A percentile compares a stretch with the other conserved stretches of the same genome.
Conservation (phyloP, 2,797 vertebrate genomes). For the Nyctibius grandis region DNA sequence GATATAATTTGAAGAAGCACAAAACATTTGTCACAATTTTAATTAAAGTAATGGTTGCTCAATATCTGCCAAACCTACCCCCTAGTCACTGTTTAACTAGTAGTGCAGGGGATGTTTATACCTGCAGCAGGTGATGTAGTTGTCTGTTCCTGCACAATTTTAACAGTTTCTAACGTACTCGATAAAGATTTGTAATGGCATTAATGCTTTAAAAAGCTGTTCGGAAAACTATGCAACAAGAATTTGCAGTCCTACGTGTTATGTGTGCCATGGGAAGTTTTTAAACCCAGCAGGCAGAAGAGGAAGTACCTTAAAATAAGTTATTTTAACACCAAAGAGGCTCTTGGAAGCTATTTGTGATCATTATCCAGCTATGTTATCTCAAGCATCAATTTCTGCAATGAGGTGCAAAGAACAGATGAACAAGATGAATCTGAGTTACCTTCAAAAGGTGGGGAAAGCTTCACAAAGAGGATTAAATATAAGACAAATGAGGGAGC, state of each 20-base stretch:
- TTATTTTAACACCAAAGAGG: slow-evolving; percentile 49
- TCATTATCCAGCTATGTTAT: slow-evolving; percentile 48
- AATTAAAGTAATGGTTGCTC: neutral
- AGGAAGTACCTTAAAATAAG: slow-evolving; percentile 35
- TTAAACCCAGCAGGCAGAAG: neutral
- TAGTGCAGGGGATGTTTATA: neutral
- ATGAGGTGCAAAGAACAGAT: slow-evolving; percentile 34
- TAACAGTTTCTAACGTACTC: neutral
- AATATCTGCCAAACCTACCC: neutral
- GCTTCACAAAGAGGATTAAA: neutral
- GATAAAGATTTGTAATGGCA: neutral
- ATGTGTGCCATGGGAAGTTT: neutral
- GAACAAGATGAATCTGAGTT: slow-evolving; percentile 62
- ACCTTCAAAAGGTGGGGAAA: slow-evolving; percentile 9
- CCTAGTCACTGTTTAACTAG: neutral
- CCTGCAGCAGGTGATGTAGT: neutral
- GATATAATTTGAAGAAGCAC: neutral
- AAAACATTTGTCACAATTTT: neutral
- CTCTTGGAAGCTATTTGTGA: slow-evolving; percentile 41
- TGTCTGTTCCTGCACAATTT: neutral
- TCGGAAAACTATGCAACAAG: neutral
- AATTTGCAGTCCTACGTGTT: neutral
- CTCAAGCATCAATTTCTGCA: slow-evolving; percentile 60
- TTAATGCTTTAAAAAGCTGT: neutral
- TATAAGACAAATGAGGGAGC: neutral